phyloP scores from a whole-genome alignment of 2,888 invertebrate species.

The Aethes cnicana region DNA sequence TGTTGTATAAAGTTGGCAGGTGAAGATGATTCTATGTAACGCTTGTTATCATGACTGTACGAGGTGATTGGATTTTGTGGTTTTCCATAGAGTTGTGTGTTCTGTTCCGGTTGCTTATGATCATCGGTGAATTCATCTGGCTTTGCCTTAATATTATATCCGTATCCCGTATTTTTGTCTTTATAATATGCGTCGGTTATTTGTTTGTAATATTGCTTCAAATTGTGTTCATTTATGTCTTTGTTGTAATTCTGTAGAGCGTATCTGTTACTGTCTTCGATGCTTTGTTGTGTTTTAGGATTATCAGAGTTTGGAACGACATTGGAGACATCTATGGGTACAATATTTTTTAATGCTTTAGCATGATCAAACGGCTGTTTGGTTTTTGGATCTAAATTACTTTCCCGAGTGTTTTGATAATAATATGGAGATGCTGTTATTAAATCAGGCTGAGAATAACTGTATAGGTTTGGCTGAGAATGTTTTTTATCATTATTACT shows the following conservation, averaged over 20 bases:
- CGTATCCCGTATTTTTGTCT: constrained; percentile 68
- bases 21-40: constrained; percentile 49
- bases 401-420: constrained; percentile 54
- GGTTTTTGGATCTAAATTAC: constrained; percentile 51
- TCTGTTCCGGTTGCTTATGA: constrained; percentile 53
- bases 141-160: constrained; percentile 64
- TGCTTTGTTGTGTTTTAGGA: constrained; percentile 42
- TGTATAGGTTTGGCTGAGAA: constrained; percentile 46
- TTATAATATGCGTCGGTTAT: constrained; percentile 67
- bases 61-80: constrained; percentile 49
- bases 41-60: constrained; percentile 52
- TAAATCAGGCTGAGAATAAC: constrained; percentile 56
- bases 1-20: constrained; percentile 50
- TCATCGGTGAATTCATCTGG: constrained; percentile 57
- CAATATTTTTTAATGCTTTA: constrained; percentile 74
- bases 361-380: constrained; percentile 74
- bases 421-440: constrained; percentile 65
- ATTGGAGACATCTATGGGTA: constrained; percentile 74
- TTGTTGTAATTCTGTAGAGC: constrained; percentile 52
- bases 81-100: constrained; percentile 50
- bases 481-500: constrained; percentile 54
- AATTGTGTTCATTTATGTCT: constrained; percentile 57
- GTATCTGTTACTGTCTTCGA: constrained; percentile 50
- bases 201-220: constrained; percentile 61
- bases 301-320: constrained; percentile 62